Conservation (phyloP, 2,888 invertebrate species). For the Crossocerus cetratus region DNA sequence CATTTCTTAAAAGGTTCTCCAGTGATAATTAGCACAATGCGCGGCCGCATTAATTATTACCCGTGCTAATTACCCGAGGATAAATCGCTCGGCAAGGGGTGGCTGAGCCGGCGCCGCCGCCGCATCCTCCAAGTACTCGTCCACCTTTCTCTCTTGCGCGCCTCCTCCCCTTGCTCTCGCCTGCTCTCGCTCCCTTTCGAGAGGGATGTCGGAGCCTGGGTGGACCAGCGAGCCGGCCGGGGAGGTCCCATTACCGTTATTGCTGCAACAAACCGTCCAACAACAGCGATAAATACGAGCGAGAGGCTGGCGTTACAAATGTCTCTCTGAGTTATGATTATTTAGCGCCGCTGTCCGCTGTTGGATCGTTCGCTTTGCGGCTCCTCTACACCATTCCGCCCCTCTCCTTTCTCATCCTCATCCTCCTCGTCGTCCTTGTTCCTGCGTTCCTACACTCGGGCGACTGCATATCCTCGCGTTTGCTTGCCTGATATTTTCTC, state of each 20-base stretch:
- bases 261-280: constrained; percentile 76
- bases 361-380: constrained; percentile 52
- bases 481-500: no score
- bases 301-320: constrained; percentile 68
- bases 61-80: constrained; percentile 76
- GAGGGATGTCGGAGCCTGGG: constrained; percentile 16
- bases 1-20: constrained; percentile 77
- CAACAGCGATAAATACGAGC: constrained; percentile 75
- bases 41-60: constrained; percentile 76
- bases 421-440: neutral
- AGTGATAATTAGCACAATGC: constrained; percentile 77
- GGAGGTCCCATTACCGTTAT: constrained; percentile 75
- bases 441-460: no score
- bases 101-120: constrained; percentile 31
- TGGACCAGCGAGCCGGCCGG: constrained; percentile 33
- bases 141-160: no score
- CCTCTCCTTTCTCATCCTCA: no score
- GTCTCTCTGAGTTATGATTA: constrained; percentile 72
- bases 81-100: constrained; percentile 74
- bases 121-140: no score
- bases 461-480: no score
- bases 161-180: no score
- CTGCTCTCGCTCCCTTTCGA: no score
- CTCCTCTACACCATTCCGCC: constrained; percentile 2
- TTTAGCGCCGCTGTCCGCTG: constrained; percentile 58